A percentile compares a stretch with the other conserved stretches of the same genome.
Evolutionary conservation across 2,113 vertebrate genomes (phyloP).

Genomic region (Saccopteryx bilineata): DNA sequence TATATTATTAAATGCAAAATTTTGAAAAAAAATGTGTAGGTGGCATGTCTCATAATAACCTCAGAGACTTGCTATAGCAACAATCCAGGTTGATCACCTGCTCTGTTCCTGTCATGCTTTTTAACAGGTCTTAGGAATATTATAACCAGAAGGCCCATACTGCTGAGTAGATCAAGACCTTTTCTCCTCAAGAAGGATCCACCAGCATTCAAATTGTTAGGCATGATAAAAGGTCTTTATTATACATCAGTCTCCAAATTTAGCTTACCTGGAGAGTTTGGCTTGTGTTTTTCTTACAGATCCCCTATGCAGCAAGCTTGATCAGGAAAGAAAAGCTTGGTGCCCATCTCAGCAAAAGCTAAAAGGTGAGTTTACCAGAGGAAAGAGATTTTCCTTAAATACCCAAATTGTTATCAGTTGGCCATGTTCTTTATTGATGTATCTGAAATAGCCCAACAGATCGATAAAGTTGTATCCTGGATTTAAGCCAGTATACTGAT

Average conservation of each 20-base stretch:
- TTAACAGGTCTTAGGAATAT: neutral
- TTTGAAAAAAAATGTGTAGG: neutral
- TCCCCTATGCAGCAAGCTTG: slow-evolving; percentile 98
- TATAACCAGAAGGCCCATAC: neutral
- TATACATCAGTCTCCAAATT: neutral
- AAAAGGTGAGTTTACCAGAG: slow-evolving; percentile 88
- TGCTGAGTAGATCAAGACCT: neutral
- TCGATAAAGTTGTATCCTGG: neutral
- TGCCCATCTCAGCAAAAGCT: slow-evolving; percentile 96
- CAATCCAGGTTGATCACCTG: neutral
- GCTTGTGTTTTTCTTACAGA: slow-evolving; percentile 90
- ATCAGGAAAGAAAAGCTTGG: slow-evolving; percentile 98
- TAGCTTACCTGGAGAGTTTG: slow-evolving; percentile 58
- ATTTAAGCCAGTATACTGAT: slow-evolving; percentile 10
- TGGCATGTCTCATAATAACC: neutral
- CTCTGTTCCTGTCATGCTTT: slow-evolving; percentile 26
- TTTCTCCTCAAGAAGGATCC: neutral
- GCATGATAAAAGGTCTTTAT: neutral
- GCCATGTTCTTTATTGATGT: neutral
- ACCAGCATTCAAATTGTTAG: slow-evolving; percentile 1
- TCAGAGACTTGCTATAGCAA: neutral
- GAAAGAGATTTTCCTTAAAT: neutral
- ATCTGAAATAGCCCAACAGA: neutral
- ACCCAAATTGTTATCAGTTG: neutral
- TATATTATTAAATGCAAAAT: slow-evolving; percentile 24